phyloP scores from a whole-genome alignment of 2,113 vertebrate genomes.

The Okapia johnstoni region DNA sequence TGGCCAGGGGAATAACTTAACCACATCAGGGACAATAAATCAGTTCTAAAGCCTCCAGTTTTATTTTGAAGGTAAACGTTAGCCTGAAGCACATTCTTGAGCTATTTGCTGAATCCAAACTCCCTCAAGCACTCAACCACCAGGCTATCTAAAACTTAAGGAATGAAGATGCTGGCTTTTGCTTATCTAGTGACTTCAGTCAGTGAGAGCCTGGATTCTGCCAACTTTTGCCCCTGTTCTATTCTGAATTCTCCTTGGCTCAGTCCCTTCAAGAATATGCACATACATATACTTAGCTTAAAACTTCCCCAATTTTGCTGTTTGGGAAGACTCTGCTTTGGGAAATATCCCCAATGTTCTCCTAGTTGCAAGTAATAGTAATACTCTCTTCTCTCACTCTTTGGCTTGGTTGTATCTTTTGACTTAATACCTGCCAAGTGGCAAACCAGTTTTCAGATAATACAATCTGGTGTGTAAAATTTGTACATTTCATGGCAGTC shows the following conservation, averaged over 20 bases:
- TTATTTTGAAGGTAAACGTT: background rate
- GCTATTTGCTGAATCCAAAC: background rate
- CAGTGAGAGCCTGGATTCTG: background rate
- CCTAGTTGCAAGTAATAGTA: background rate
- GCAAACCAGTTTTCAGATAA: background rate
- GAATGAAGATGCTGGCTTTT: background rate
- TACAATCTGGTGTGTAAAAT: background rate
- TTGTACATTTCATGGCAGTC: background rate
- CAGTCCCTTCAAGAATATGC: background rate
- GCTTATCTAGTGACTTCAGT: background rate
- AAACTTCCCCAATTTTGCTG: background rate
- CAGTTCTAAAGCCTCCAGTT: background rate
- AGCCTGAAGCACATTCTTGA: background rate
- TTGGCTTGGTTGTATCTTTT: background rate
- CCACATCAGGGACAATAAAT: background rate
- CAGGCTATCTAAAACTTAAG: background rate
- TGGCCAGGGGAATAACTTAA: background rate
- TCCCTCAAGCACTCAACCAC: background rate
- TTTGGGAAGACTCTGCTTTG: background rate
- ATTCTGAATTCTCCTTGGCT: background rate
- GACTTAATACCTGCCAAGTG: background rate
- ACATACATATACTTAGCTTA: background rate
- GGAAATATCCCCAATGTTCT: background rate
- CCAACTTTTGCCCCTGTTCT: background rate
- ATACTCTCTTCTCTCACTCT: background rate